Conservation (phyloP, 2,797 vertebrate species). For the Onychomys arenicola region DNA sequence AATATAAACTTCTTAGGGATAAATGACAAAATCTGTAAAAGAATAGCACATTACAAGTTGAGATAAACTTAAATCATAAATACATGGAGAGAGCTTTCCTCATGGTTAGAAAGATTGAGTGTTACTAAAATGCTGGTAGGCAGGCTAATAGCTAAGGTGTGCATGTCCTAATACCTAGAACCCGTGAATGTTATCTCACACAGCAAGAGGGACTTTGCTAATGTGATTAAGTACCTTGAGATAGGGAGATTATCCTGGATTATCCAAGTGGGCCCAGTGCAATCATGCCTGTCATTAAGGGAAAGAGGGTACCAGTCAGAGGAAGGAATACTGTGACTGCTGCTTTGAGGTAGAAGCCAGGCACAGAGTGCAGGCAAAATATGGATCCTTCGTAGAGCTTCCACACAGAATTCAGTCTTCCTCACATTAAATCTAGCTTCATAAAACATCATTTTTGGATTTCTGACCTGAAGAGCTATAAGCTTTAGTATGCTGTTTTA, state of each 20-base stretch:
- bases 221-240: background rate
- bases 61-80: constrained; percentile 34
- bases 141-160: background rate
- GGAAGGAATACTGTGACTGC: background rate
- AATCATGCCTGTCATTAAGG: background rate
- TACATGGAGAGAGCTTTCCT: background rate
- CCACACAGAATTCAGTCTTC: background rate
- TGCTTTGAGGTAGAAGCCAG: background rate
- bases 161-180: constrained; percentile 23
- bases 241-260: background rate
- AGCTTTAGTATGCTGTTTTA: background rate
- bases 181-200: background rate
- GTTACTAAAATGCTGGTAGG: background rate
- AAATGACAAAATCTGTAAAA: background rate
- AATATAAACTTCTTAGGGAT: background rate
- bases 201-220: background rate
- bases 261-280: background rate
- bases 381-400: background rate
- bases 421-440: background rate
- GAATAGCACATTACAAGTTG: background rate
- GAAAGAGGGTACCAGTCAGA: background rate
- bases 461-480: background rate
- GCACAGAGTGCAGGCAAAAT: background rate
- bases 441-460: background rate
- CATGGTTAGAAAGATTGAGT: background rate